These are phyloP conservation scores for Sphaerophoria rueppellii DNA, from an alignment of 2,888 invertebrate species.

Conservation along the genomic window DNA sequence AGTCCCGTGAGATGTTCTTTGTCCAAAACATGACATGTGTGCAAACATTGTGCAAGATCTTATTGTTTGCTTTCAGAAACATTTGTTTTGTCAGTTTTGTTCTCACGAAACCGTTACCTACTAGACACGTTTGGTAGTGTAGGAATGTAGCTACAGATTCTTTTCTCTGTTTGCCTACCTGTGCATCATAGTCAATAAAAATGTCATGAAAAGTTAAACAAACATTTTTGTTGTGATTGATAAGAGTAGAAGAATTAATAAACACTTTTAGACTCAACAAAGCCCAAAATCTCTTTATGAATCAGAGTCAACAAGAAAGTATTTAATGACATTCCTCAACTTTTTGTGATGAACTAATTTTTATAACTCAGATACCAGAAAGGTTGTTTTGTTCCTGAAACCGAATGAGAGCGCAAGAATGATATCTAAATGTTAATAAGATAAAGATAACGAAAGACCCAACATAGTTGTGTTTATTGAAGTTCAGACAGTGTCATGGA, in stretches of 20 bases:
- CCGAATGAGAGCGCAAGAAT: too few relatives aligned
- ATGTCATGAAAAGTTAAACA: constrained; percentile 13
- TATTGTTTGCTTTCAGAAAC: constrained; percentile 6
- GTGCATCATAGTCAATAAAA: constrained; percentile 16
- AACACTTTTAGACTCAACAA: not conserved
- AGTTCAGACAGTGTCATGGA: too few relatives aligned
- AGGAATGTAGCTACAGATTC: not conserved
- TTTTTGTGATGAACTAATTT: too few relatives aligned
- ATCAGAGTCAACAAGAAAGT: not conserved
- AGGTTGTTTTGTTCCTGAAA: too few relatives aligned
- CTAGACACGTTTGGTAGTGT: not conserved
- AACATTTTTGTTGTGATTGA: constrained; percentile 13
- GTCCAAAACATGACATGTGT: constrained; percentile 12
- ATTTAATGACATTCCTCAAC: not conserved
- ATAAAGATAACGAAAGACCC: too few relatives aligned
- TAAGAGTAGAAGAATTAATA: constrained; percentile 9
- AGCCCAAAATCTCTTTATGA: not conserved
- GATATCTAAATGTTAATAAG: too few relatives aligned
- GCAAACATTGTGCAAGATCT: constrained; percentile 27
- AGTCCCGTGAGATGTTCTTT: not conserved
- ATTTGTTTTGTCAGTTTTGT: not conserved
- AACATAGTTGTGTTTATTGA: too few relatives aligned
- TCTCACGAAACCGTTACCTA: not conserved
- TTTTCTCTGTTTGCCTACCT: not conserved
- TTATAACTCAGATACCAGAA: too few relatives aligned